A percentile compares a stretch with the other conserved stretches of the same genome.
phyloP scores from a whole-genome alignment of 2,113 vertebrate genomes.

The Anhinga anhinga region DNA sequence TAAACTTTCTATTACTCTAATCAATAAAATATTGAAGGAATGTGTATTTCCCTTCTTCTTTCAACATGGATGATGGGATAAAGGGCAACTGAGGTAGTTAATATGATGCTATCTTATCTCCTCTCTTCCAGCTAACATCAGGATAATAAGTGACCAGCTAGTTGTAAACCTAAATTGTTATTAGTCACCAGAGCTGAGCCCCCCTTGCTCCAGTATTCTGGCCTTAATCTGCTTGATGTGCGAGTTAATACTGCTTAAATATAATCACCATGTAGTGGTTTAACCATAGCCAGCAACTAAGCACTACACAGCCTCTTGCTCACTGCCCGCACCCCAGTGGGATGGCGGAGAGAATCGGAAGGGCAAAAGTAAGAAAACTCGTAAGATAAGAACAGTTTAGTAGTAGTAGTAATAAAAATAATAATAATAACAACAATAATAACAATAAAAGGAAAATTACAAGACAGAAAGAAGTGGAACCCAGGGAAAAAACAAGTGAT shows the following conservation, averaged over 20 bases:
- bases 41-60: neutral
- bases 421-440: too few relatives aligned
- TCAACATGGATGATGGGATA: too few relatives aligned
- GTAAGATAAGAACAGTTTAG: too few relatives aligned
- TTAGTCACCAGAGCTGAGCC: neutral
- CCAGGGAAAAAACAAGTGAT: too few relatives aligned
- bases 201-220: neutral
- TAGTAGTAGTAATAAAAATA: too few relatives aligned
- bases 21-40: neutral
- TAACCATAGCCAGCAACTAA: too few relatives aligned
- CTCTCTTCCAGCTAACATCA: neutral
- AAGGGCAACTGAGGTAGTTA: neutral
- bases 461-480: too few relatives aligned
- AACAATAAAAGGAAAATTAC: too few relatives aligned
- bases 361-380: too few relatives aligned
- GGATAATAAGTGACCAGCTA: neutral
- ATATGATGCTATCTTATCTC: neutral
- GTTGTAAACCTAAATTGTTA: neutral
- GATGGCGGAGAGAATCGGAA: too few relatives aligned
- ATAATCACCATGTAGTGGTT: neutral
- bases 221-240: neutral
- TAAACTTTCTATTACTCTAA: neutral
- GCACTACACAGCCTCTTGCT: too few relatives aligned
- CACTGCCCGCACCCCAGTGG: too few relatives aligned
- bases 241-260: neutral